Percentiles rank a stretch among this genome's conserved stretches.
Conservation (phyloP, 2,113 vertebrate genomes). For the Percopsis transmontana region DNA sequence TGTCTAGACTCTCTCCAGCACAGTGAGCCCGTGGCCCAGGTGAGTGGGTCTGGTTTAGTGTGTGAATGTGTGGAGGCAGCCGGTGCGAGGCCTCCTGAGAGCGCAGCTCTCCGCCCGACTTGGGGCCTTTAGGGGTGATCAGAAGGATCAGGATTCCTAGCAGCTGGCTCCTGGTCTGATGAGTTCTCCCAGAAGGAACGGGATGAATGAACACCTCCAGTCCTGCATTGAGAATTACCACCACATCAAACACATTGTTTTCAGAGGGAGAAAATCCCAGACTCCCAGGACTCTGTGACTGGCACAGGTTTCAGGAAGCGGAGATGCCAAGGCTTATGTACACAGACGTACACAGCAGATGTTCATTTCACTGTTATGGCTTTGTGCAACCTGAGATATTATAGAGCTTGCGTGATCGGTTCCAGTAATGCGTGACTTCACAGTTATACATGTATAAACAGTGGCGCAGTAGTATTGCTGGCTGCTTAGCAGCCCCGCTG, state of each 20-base stretch:
- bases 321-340: background rate
- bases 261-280: slow-evolving; percentile 2
- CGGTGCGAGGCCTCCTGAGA: slow-evolving; percentile 18
- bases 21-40: slow-evolving; percentile 1
- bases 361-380: background rate
- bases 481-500: background rate
- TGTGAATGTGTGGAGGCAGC: slow-evolving; percentile 19
- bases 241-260: slow-evolving; percentile 7
- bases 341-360: too few species aligned
- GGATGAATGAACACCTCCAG: slow-evolving; percentile 15
- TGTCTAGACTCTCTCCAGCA: slow-evolving; percentile 15
- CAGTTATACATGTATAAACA: too few species aligned
- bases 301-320: background rate
- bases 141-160: slow-evolving; percentile 42
- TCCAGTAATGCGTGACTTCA: too few species aligned
- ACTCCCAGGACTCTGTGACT: background rate
- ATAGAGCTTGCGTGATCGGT: too few species aligned
- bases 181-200: slow-evolving; percentile 12
- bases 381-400: background rate
- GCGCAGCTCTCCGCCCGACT: slow-evolving; percentile 15
- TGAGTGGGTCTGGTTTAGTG: slow-evolving; percentile 13
- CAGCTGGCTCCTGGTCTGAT: slow-evolving; percentile 37
- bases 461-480: too few species aligned
- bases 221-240: slow-evolving; percentile 17
- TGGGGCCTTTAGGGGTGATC: slow-evolving; percentile 51